Evolutionary conservation across 2,888 invertebrate species (phyloP), one percentile per base, ranked within the genome.

Genomic region (Drosophila sordidula): DNA sequence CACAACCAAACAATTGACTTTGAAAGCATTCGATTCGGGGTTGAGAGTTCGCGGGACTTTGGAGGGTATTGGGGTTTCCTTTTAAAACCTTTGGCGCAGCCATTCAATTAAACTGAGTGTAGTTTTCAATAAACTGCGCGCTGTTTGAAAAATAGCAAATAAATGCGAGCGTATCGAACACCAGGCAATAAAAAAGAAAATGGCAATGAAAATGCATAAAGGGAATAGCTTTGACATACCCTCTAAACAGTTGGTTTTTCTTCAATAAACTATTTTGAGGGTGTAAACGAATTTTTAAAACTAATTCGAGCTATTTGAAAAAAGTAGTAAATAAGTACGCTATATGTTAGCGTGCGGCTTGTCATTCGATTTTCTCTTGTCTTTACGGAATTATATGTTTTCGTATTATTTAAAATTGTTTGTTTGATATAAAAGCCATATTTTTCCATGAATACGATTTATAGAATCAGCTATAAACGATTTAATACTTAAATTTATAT

Each of bases 31-130:
- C 50, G 65, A 49, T 56, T 57, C 36, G 56, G 18, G 47, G 22
- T 26, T 34, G 36, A 12, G 39, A 18, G 18, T 2, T 25, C n/a
- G 18, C 12, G 14, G n/a, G 32, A 6, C 12, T 29, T 3, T 32
- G 12, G 4, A n/a, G 6, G 39, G 26, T 1, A 11, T 12, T 34
- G 34, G 59, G 45, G 56, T 34, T 22, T 47, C 64, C 59, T 45
- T 66, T 78, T 77, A 69, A 78, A 70, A 69, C 75, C 79, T 68
- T 78, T 74, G 56, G 67, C 63, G 55, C 69, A 66, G 77, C 71
- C 77, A 77, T 87, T 84, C 87, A 84, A 84, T 84, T 84, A 84
- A 85, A 78, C 82, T 78, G 84, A 84, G 87, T 84, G 86, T 84
- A 84, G 87, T 82, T 87, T 82, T 87, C 87, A 84, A 87, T 84